Percentiles rank a stretch among this genome's conserved stretches.
phyloP scores from a whole-genome alignment of 2,888 invertebrate species.

The Mimachlamys varia region DNA sequence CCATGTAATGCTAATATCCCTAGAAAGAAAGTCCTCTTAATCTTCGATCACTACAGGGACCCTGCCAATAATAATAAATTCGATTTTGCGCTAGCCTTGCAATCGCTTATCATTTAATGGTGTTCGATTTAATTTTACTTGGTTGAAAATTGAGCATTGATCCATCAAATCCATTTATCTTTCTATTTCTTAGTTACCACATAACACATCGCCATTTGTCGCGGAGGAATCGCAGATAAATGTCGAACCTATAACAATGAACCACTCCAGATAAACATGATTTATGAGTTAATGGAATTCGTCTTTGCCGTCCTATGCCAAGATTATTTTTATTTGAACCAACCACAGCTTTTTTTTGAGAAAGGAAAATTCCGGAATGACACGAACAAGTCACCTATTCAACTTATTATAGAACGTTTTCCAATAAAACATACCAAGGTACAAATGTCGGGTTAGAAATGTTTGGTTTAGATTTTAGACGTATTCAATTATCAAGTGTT shows the following conservation, averaged over 20 bases:
- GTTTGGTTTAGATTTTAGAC: constrained; percentile 27
- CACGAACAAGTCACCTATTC: background rate
- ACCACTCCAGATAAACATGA: background rate
- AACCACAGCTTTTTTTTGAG: background rate
- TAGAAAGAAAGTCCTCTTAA: background rate
- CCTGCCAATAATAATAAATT: background rate
- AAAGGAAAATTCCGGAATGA: background rate
- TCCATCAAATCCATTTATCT: background rate
- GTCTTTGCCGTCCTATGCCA: background rate
- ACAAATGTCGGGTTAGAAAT: background rate
- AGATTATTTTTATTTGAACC: background rate
- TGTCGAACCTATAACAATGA: background rate
- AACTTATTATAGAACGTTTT: background rate
- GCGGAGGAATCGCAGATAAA: background rate
- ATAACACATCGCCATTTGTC: background rate
- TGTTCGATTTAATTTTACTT: background rate
- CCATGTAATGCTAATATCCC: background rate
- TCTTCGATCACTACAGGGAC: background rate
- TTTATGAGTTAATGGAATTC: constrained; percentile 4
- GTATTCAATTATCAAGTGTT: background rate
- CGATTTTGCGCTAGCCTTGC: background rate
- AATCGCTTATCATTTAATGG: background rate
- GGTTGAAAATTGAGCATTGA: background rate
- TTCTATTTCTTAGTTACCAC: background rate
- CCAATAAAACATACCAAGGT: background rate